These are phyloP conservation scores for Egretta garzetta DNA, from an alignment of 2,113 vertebrate species.

Conservation along the genomic window DNA sequence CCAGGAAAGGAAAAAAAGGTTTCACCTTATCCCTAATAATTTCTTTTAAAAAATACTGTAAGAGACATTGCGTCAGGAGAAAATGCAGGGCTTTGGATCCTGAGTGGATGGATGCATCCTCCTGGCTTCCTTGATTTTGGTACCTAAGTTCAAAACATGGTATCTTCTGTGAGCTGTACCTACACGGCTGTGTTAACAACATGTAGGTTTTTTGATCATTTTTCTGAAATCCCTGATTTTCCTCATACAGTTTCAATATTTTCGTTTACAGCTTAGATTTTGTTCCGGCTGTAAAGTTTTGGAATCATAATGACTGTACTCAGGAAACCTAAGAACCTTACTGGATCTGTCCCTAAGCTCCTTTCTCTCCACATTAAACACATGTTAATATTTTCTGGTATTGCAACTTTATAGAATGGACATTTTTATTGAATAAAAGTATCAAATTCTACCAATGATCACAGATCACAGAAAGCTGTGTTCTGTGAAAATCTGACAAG, in stretches of 20 bases:
- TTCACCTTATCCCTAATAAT: background rate
- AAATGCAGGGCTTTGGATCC: background rate
- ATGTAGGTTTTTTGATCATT: background rate
- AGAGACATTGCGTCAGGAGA: background rate
- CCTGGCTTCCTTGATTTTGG: background rate
- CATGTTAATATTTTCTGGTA: background rate
- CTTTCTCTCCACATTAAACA: background rate
- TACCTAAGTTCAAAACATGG: background rate
- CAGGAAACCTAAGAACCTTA: background rate
- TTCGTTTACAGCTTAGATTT: background rate
- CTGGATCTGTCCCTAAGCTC: background rate
- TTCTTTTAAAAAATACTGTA: background rate
- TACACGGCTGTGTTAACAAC: background rate
- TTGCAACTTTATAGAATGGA: background rate
- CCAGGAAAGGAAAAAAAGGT: background rate
- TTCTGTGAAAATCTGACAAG: background rate
- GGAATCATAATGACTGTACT: background rate
- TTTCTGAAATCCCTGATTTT: background rate
- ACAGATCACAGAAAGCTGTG: background rate
- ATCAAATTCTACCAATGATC: background rate
- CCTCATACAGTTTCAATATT: background rate
- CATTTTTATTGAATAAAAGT: background rate
- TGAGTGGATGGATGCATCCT: background rate
- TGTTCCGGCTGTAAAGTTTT: background rate
- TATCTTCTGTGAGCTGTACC: background rate